Evolutionary conservation across 2,797 vertebrate genomes (phyloP), one percentile per base, ranked within the genome.

Genomic region (Anniella stebbinsi): DNA sequence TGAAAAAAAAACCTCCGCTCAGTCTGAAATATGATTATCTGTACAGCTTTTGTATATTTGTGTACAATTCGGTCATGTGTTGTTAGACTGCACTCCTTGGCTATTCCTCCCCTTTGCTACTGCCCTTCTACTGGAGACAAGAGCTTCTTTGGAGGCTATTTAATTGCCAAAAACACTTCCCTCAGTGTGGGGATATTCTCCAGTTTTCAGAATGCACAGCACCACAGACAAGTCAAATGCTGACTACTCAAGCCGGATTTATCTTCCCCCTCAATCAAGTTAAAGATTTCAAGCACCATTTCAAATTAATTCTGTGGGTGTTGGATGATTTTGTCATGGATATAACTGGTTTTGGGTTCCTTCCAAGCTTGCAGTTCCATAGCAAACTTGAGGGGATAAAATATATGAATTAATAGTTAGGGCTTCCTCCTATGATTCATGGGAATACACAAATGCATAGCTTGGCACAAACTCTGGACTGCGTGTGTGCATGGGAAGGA

Each of bases 181-280:
- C 95, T 92, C 45, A 89, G 92, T 92, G 91, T 51, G 93, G 94
- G 95, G 95, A 95, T 96, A 96, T 76, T 94, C 94, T 95, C 84
- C 83, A 18, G 88, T 94, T 96, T 96, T 90, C 88, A 84, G 92
- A 92, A 91, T 89, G 94, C 93, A 84, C 87, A 92, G 90, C 73
- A 41, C 93, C 88, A 90, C 95, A 91, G 86, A 97, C 97, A 97
- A 96, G 95, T 93, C 93, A 92, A 95, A 96, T 95, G 95, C 95
- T 95, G 95, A 97, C 95, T 96, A 30, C 88, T 89, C 70, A 70
- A 83, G 93, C 84, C 93, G 90, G 86, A 91, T 97, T 96, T 91
- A 96, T 94, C 96, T 95, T 97, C 95, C 95, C 96, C 93, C 95
- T 97, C 96, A 97, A 95, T 96, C 94, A 96, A 95, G 94, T 95